Percentiles rank a stretch among this genome's conserved stretches.
These are phyloP conservation scores for Caenorhabditis sp. DNA, from an alignment of 2,888 invertebrate genomes.

Conservation along the genomic window DNA sequence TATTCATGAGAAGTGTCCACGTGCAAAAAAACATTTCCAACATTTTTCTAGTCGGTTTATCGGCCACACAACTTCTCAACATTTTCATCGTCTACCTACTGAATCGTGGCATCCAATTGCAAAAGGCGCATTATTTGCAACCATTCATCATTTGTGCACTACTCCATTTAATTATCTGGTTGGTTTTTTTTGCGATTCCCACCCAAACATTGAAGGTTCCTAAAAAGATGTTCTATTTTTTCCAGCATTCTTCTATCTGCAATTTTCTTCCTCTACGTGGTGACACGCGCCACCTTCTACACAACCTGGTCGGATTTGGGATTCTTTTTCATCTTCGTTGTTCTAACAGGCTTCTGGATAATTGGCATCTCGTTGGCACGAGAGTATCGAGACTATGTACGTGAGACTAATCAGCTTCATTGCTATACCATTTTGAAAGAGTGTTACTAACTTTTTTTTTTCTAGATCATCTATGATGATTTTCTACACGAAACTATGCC, in stretches of 20 bases:
- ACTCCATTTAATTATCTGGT: slow-evolving; percentile 41
- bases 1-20: not conserved
- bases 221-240: not conserved
- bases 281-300: slow-evolving; percentile 43
- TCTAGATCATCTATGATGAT: slow-evolving; percentile 44
- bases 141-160: slow-evolving; percentile 47
- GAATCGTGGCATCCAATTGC: slow-evolving; percentile 39
- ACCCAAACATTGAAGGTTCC: too few relatives aligned
- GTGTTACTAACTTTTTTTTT: slow-evolving; percentile 10
- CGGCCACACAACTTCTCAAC: slow-evolving; percentile 34
- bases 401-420: slow-evolving; percentile 13
- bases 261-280: slow-evolving; percentile 47
- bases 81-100: slow-evolving; percentile 38
- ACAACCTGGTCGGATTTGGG: slow-evolving; percentile 36
- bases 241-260: slow-evolving; percentile 43
- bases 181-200: slow-evolving; percentile 14
- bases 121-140: slow-evolving; percentile 41
- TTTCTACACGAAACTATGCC: slow-evolving; percentile 41
- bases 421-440: not conserved
- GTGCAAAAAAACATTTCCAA: too few relatives aligned
- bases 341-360: slow-evolving; percentile 42
- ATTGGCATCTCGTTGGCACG: slow-evolving; percentile 41
- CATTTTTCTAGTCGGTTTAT: slow-evolving; percentile 26
- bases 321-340: slow-evolving; percentile 41
- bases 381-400: slow-evolving; percentile 46